Evolutionary conservation across 2,888 invertebrate species (phyloP), one percentile per base, ranked within the genome.

Genomic region (Celastrina argiolus): DNA sequence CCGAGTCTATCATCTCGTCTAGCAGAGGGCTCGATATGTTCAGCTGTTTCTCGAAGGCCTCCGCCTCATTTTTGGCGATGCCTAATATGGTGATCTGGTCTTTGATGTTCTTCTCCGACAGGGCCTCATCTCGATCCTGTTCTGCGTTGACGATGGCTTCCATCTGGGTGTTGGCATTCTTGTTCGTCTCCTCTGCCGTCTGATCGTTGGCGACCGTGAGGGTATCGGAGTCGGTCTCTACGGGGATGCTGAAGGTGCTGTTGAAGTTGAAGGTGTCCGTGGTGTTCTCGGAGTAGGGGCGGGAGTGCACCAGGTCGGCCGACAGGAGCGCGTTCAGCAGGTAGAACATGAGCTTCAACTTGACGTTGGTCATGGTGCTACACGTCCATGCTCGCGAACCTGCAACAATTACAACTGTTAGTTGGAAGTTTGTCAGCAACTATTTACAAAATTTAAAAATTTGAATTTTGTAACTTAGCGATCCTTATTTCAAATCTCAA

Each of bases 311-410:
- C 68, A 88, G 81, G 69, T 89, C 88, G 0, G 84, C 85, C 8
- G 87, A 83, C 28, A 89, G 71, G 16, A 90, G 78, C 12, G 83
- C 81, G 69, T 87, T 88, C 5, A 91, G 74, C 16, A 90, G 80
- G 71, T 81, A 89, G 71, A 87, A 89, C 84, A 90, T 87, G 22
- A 89, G 80, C 81, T 91, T 91, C 81, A 91, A 84, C 76, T 89
- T 90, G 10, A 91, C 88, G 80, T 89, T 90, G 65, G 91, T 90
- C 91, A 91, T 91, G 51, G 22, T 51, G 10, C 10, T 10, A 51
- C 12, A 51, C 51, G 51, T 8, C 51, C 51, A 51, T 51, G 22
- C 39, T 64, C 64, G 67, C 71, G 61, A 69, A 71, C 71, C 84
- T 84, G 83, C 41, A 76, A 83, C 81, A 84, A 81, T 71, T 61